Conservation (phyloP, 2,888 invertebrate species). For the Nomada flava region DNA sequence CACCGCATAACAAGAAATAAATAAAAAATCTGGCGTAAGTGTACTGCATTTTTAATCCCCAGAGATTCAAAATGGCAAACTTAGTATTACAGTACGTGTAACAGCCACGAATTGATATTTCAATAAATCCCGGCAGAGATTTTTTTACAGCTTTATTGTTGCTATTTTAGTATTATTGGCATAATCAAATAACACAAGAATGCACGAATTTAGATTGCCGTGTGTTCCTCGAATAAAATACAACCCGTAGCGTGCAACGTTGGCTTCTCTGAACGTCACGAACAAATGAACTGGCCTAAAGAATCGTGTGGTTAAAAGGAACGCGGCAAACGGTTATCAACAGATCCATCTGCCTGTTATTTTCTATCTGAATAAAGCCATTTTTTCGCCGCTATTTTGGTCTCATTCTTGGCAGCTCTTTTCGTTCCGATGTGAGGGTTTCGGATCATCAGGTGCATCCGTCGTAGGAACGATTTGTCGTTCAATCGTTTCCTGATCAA, state of each 20-base stretch:
- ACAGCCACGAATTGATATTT: no score
- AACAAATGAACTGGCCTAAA: constrained; percentile 21
- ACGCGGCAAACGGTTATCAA: constrained; percentile 44
- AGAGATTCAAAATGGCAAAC: no score
- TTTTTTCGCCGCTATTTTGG: constrained; percentile 40
- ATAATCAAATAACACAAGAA: background rate
- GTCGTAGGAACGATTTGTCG: constrained; percentile 35
- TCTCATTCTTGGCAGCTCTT: constrained; percentile 42
- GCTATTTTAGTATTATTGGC: no score
- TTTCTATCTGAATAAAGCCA: constrained; percentile 53
- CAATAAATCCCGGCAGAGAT: no score
- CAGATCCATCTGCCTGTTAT: constrained; percentile 28
- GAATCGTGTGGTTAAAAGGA: constrained; percentile 25
- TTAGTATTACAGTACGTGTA: no score
- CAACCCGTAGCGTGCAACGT: background rate
- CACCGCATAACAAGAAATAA: no score
- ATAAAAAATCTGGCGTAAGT: no score
- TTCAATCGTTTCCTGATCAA: constrained; percentile 21
- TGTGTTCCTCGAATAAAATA: background rate
- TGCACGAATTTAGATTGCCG: background rate
- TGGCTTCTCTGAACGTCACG: background rate
- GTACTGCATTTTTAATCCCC: no score
- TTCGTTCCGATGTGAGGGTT: constrained; percentile 47
- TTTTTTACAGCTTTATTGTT: no score
- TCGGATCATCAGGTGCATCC: constrained; percentile 53